These are phyloP conservation scores for Macaria liturata DNA, from an alignment of 2,888 invertebrate species.

Conservation along the genomic window DNA sequence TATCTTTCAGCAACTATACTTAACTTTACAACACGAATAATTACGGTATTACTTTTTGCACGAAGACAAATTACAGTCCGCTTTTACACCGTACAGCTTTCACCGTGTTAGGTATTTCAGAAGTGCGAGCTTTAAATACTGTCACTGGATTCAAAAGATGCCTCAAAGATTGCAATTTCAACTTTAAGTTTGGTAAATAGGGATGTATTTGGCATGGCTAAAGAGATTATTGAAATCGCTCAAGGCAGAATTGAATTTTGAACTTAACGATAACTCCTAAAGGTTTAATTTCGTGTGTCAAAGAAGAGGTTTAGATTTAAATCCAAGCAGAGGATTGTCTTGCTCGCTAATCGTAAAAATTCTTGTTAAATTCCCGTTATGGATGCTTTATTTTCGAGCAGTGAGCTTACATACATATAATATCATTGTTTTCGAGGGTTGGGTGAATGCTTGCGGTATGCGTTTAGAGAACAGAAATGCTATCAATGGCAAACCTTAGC, in stretches of 20 bases:
- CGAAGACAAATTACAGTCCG: constrained; percentile 19
- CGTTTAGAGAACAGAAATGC: constrained; percentile 6
- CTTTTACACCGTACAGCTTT: constrained; percentile 44
- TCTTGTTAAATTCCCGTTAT: constrained; percentile 53
- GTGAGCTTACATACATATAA: no score
- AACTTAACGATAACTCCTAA: background rate
- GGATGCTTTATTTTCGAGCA: constrained; percentile 38
- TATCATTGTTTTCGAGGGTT: no score
- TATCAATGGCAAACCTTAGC: background rate
- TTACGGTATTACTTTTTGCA: constrained; percentile 2
- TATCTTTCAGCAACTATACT: no score
- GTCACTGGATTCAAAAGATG: constrained; percentile 25
- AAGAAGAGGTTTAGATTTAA: constrained; percentile 54
- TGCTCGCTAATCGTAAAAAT: constrained; percentile 64
- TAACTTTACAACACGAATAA: no score
- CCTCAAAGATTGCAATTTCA: constrained; percentile 20
- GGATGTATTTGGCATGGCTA: background rate
- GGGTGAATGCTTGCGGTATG: constrained; percentile 14
- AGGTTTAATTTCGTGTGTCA: constrained; percentile 25
- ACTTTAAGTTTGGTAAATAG: constrained; percentile 25
- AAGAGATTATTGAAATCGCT: background rate
- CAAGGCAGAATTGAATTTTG: no score
- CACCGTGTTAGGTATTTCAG: constrained; percentile 57
- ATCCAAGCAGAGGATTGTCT: constrained; percentile 50
- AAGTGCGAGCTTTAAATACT: constrained; percentile 42